Evolutionary conservation across 2,888 invertebrate species (phyloP).

Genomic region (Bugula neritina): DNA sequence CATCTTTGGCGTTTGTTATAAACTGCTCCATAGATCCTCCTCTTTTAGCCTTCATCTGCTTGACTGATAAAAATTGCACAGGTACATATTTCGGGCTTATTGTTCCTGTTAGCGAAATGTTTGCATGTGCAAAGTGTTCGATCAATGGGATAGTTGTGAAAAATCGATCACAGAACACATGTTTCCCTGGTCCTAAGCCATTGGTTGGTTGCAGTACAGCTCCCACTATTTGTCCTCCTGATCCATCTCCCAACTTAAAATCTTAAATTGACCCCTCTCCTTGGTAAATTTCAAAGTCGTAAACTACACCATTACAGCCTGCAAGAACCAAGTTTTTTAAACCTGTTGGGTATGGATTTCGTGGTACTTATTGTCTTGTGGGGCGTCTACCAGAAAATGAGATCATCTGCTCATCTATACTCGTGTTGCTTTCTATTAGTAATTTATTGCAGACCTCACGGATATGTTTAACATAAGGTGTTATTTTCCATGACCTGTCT

Average conservation of each 20-base stretch:
- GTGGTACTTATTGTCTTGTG: background rate
- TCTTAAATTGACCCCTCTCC: background rate
- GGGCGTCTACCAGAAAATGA: conserved; percentile 11
- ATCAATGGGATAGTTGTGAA: background rate
- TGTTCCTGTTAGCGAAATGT: conserved; percentile 7
- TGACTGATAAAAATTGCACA: background rate
- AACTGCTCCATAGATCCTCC: conserved; percentile 6
- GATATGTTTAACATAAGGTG: background rate
- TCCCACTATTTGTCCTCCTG: background rate
- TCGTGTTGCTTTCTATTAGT: background rate
- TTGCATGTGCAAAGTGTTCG: background rate
- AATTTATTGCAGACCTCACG: background rate
- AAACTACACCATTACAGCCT: background rate
- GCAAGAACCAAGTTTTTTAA: conserved; percentile 10
- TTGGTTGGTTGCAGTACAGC: background rate
- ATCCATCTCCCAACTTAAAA: background rate
- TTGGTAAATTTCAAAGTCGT: conserved; percentile 1
- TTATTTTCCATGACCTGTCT: background rate
- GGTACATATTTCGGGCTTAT: background rate
- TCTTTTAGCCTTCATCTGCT: background rate
- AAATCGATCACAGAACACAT: background rate
- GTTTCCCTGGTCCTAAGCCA: too few relatives aligned
- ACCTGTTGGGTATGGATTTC: background rate
- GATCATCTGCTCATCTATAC: conserved; percentile 18
- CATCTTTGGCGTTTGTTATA: background rate